phyloP scores from a whole-genome alignment of 2,888 invertebrate genomes.

The Barypeithes pellucidus region DNA sequence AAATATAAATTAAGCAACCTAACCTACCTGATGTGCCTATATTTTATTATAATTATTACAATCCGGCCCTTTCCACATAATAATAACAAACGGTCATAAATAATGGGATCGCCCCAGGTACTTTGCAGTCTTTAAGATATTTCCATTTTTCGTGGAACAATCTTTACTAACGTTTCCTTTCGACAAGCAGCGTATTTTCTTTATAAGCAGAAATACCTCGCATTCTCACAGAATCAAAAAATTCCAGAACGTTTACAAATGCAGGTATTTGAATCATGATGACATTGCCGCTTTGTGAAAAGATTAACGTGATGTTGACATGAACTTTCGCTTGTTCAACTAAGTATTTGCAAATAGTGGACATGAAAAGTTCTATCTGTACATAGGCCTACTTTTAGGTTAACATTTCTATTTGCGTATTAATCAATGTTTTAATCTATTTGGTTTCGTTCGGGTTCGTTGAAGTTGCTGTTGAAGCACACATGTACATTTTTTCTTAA shows the following conservation, averaged over 20 bases:
- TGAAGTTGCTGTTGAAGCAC: too few relatives aligned
- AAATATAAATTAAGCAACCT: too few relatives aligned
- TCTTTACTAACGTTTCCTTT: neutral
- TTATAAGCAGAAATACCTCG: neutral
- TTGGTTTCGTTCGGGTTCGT: too few relatives aligned
- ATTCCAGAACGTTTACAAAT: neutral
- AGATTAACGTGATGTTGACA: constrained; percentile 47
- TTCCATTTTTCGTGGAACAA: too few relatives aligned
- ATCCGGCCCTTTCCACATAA: too few relatives aligned
- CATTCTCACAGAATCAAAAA: constrained; percentile 1
- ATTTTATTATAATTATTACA: too few relatives aligned
- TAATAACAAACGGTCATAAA: too few relatives aligned
- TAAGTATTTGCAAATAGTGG: constrained; percentile 52
- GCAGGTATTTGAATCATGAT: constrained; percentile 40
- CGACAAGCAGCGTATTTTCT: neutral
- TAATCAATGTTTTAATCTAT: constrained; percentile 22
- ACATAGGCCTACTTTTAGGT: constrained; percentile 34
- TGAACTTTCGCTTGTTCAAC: constrained; percentile 52
- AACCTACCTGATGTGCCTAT: too few relatives aligned
- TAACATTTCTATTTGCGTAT: constrained; percentile 17
- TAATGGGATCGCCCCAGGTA: too few relatives aligned
- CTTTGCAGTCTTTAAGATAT: too few relatives aligned
- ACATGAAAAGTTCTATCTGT: constrained; percentile 40
- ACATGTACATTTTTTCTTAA: too few relatives aligned
- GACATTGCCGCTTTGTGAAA: constrained; percentile 46